Evolutionary conservation across 1,140 invertebrate genomes (phyloP).

Genomic region (Drosophila nikananu): DNA sequence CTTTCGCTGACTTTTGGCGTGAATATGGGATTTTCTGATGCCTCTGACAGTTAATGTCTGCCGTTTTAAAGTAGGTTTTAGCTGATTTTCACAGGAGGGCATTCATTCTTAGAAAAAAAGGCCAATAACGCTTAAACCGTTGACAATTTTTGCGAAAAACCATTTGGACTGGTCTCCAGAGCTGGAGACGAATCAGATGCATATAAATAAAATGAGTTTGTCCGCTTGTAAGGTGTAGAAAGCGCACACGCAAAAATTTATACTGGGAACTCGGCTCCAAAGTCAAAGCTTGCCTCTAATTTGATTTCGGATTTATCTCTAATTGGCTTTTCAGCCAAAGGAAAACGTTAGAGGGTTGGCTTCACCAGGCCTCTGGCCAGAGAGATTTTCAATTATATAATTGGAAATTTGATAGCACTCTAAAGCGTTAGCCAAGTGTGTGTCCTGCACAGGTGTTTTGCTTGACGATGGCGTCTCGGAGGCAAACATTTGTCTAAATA

Average conservation of each 20-base stretch:
- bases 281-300: background rate
- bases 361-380: background rate
- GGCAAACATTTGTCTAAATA: slow-evolving; percentile 61
- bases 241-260: too few species aligned
- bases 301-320: background rate
- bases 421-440: background rate
- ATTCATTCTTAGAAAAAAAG: slow-evolving; percentile 68
- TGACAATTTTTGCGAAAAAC: slow-evolving; percentile 31
- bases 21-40: slow-evolving; percentile 62
- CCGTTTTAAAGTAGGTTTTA: slow-evolving; percentile 59
- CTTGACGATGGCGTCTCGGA: slow-evolving; percentile 15
- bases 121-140: slow-evolving; percentile 45
- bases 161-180: background rate
- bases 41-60: slow-evolving; percentile 63
- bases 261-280: background rate
- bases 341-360: background rate
- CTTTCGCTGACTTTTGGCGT: slow-evolving; percentile 64
- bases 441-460: slow-evolving; percentile 59
- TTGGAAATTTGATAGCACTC: background rate
- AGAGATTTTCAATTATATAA: slow-evolving; percentile 5
- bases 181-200: slow-evolving; percentile 19
- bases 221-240: too few species aligned
- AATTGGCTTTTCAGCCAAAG: background rate
- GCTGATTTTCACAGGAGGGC: slow-evolving; percentile 47
- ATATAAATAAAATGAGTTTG: slow-evolving; percentile 1